These are phyloP conservation scores for Linurgus olivaceus DNA, from an alignment of 2,797 vertebrate genomes.

Conservation along the genomic window DNA sequence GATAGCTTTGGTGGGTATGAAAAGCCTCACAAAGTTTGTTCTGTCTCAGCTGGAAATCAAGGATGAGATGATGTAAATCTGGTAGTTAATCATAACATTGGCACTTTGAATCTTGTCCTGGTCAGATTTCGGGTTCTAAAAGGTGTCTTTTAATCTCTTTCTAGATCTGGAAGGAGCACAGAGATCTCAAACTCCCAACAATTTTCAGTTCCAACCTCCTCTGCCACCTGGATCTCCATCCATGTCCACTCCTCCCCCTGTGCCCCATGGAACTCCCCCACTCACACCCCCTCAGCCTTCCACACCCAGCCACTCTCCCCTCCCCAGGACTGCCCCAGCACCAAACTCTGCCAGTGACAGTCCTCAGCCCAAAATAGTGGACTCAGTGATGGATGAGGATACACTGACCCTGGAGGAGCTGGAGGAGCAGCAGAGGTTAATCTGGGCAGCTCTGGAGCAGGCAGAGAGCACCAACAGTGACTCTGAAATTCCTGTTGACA, in stretches of 20 bases:
- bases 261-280: conserved; percentile 87
- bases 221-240: conserved; percentile 83
- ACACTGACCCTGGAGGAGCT: conserved; percentile 91
- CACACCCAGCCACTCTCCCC: conserved; percentile 78
- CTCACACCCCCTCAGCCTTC: conserved; percentile 59
- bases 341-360: conserved; percentile 76
- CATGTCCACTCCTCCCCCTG: conserved; percentile 82
- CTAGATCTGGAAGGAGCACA: conserved; percentile 65
- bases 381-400: conserved; percentile 82
- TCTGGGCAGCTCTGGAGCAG: conserved; percentile 92
- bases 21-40: not conserved
- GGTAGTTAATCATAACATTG: not conserved
- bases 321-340: conserved; percentile 85
- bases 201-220: conserved; percentile 87
- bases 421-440: conserved; percentile 92
- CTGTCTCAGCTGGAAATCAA: not conserved
- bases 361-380: conserved; percentile 49
- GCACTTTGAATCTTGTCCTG: not conserved
- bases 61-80: not conserved
- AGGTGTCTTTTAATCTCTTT: not conserved
- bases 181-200: conserved; percentile 51
- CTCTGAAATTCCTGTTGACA: conserved; percentile 82
- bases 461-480: conserved; percentile 88
- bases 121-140: not conserved
- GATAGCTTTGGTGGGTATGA: not conserved